These are phyloP conservation scores for Pocillopora verrucosa DNA, from an alignment of 64 coral and sea anemone genomes.

Conservation along the genomic window DNA sequence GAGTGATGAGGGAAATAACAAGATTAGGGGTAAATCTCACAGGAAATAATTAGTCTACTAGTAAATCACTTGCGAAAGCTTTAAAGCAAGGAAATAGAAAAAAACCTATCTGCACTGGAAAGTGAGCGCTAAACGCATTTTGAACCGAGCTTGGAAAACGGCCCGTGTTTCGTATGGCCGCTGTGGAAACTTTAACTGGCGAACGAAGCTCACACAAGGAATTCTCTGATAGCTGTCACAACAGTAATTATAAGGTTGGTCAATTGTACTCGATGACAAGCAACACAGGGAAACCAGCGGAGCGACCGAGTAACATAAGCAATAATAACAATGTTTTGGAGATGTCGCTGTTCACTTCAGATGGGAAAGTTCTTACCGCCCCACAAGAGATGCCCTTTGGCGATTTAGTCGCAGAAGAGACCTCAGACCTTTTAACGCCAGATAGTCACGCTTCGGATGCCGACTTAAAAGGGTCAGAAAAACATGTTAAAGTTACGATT, in stretches of 20 bases:
- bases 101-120: background rate
- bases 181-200: background rate
- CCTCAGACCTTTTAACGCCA: background rate
- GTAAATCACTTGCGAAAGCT: background rate
- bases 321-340: background rate
- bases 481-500: background rate
- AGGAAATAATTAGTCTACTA: background rate
- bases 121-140: background rate
- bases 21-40: constrained; percentile 16
- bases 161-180: background rate
- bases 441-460: background rate
- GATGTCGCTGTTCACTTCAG: background rate
- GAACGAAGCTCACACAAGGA: background rate
- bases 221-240: background rate
- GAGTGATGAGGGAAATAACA: background rate
- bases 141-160: too few relatives aligned
- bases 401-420: background rate
- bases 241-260: background rate
- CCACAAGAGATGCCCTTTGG: background rate
- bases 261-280: background rate
- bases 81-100: background rate
- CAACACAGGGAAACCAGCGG: background rate
- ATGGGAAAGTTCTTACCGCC: background rate
- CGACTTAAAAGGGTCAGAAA: background rate
- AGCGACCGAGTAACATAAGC: constrained; percentile 8